Percentiles rank a stretch among this genome's conserved stretches.
phyloP scores from a whole-genome alignment of 2,888 invertebrate genomes.

The Cosmia pyralina region DNA sequence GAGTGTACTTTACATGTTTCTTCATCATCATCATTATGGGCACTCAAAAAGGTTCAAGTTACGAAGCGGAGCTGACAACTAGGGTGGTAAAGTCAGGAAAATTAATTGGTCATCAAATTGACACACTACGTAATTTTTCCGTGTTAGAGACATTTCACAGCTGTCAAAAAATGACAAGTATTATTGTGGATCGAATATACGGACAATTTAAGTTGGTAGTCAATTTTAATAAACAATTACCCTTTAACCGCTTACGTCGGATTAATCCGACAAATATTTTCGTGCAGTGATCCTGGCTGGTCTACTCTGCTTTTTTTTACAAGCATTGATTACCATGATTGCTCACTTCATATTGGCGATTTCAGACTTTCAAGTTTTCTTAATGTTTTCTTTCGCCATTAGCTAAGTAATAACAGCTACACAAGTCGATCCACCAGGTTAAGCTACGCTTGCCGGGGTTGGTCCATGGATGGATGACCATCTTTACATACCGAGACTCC shows the following conservation, averaged over 20 bases:
- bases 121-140: not conserved
- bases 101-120: not conserved
- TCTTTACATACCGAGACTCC: no score
- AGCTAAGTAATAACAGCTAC: no score
- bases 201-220: not conserved
- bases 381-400: not conserved
- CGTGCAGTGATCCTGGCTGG: no score
- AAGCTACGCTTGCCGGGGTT: no score
- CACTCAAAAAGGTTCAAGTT: not conserved
- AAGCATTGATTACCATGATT: not conserved
- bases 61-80: not conserved
- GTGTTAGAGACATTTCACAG: not conserved
- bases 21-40: not conserved
- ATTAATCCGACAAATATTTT: no score
- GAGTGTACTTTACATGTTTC: not conserved
- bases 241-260: no score
- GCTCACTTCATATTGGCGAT: not conserved
- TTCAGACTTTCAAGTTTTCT: not conserved
- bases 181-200: not conserved
- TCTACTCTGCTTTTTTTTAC: no score
- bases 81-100: not conserved
- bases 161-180: not conserved
- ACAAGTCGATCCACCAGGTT: no score
- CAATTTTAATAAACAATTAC: no score
- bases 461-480: no score